A percentile compares a stretch with the other conserved stretches of the same genome.
Conservation (phyloP, 1,140 invertebrate genomes). For the Diorhabda elongata region DNA sequence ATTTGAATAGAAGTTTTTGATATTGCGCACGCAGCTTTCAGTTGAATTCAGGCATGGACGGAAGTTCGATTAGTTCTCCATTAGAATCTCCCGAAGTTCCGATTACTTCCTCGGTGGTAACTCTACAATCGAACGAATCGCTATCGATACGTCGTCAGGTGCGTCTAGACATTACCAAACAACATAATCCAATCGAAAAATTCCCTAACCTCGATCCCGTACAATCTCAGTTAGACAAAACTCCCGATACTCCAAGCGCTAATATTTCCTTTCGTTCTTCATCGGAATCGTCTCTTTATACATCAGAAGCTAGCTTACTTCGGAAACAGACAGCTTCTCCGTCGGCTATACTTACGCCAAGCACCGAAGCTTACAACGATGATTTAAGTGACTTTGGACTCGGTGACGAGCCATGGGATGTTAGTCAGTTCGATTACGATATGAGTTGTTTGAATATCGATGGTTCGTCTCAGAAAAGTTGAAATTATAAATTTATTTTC, state of each 20-base stretch:
- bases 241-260: slow-evolving; percentile 42
- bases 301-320: slow-evolving; percentile 52
- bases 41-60: slow-evolving; percentile 44
- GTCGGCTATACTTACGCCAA: slow-evolving; percentile 55
- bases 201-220: neutral
- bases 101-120: slow-evolving; percentile 58
- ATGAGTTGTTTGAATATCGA: slow-evolving; percentile 40
- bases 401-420: slow-evolving; percentile 43
- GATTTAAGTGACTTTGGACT: slow-evolving; percentile 39
- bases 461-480: slow-evolving; percentile 34
- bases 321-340: slow-evolving; percentile 48
- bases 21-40: slow-evolving; percentile 43
- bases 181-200: slow-evolving; percentile 16
- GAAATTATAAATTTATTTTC: neutral
- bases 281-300: slow-evolving; percentile 52
- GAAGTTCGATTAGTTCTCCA: slow-evolving; percentile 64
- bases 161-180: slow-evolving; percentile 37
- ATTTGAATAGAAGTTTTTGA: slow-evolving; percentile 7
- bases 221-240: slow-evolving; percentile 7
- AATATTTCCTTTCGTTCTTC: slow-evolving; percentile 35
- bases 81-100: slow-evolving; percentile 63
- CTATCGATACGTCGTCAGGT: slow-evolving; percentile 54
- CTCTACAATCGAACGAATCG: slow-evolving; percentile 57
- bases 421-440: slow-evolving; percentile 44
- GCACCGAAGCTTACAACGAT: slow-evolving; percentile 41